Percentiles rank a stretch among this genome's conserved stretches.
phyloP scores from a whole-genome alignment of 2,113 vertebrate genomes.

The Mormyrus iriodes region DNA sequence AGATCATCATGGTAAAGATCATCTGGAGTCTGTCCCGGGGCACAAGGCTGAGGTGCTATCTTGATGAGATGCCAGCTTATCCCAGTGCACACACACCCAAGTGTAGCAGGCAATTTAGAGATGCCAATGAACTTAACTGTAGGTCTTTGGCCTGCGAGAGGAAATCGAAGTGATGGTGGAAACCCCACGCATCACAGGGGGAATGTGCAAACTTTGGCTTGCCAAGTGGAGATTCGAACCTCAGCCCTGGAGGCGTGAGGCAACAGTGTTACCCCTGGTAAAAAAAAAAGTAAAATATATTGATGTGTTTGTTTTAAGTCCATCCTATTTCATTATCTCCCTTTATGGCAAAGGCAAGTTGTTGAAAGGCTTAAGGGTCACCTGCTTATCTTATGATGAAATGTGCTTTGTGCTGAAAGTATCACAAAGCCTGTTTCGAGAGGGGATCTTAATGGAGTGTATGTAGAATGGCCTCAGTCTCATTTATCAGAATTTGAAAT shows the following conservation, averaged over 20 bases:
- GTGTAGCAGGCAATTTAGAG: not conserved
- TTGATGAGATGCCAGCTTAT: not conserved
- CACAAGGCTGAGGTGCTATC: not conserved
- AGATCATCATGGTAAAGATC: not conserved
- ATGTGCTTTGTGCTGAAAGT: not conserved
- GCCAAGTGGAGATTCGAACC: not conserved
- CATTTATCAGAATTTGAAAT: conserved; percentile 4
- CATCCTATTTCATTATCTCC: not conserved
- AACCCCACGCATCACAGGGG: not conserved
- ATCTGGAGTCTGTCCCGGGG: not conserved
- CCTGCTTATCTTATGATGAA: not conserved
- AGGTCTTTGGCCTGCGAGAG: not conserved
- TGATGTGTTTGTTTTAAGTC: not conserved
- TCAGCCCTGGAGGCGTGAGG: not conserved
- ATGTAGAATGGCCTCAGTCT: not conserved
- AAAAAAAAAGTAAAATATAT: not conserved
- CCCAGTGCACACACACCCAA: not conserved
- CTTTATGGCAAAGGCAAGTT: not conserved
- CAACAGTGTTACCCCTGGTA: not conserved
- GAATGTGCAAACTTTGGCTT: not conserved
- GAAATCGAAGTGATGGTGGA: not conserved
- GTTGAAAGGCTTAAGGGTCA: not conserved
- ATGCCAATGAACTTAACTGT: not conserved
- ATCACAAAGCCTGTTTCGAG: not conserved
- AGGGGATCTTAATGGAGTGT: not conserved